Evolutionary conservation across 2,888 invertebrate genomes (phyloP), one percentile per base, ranked within the genome.

Genomic region (Oegoconia quadripuncta): DNA sequence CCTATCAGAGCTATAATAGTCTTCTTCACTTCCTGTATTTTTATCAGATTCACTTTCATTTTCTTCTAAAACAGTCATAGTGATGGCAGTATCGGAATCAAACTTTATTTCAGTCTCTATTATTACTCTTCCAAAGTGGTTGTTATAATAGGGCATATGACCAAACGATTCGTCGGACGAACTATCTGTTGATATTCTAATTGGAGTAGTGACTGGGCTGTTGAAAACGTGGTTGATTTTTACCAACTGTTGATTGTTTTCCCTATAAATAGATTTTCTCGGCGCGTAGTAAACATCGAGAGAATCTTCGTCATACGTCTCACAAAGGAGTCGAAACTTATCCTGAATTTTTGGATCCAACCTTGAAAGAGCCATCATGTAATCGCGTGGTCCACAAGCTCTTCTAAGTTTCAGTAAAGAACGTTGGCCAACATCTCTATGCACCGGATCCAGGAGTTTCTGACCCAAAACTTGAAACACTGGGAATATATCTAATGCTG

Each of bases 71-170:
- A 95, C 93, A 22, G 95, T 93, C 94, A 95, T 95, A 0, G 94
- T 95, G 22, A 95, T 91, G 0, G 93, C 93, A 0, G 94, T 93
- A 44, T 94, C 93, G 9, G 94, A 91, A 62, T 93, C 92, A 48
- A 95, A 92, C 59, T 94, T 91, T 16, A 95, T 94, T 82, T 95
- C 95, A 1, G 95, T 95, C 77, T 95, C 95, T 55, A 95, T 89
- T 31, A 95, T 93, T 0, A 95, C 90, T 70, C 91, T 92, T 16
- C 91, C 92, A 13, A 44, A 41, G 48, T 88, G 89, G 60, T 78
- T 72, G 47, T 69, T 62, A 51, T 78, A 64, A 65, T 76, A 89
- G 29, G 77, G 65, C 45, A 70, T 49, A 26, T 66, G 64, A 1
- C 55, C 55, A 88, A 34, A 93, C 42, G 37, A 93, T 86, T 55